Percentiles rank a stretch among this genome's conserved stretches.
Conservation (phyloP, 1,140 invertebrate species). For the Lethocerus indicus region DNA sequence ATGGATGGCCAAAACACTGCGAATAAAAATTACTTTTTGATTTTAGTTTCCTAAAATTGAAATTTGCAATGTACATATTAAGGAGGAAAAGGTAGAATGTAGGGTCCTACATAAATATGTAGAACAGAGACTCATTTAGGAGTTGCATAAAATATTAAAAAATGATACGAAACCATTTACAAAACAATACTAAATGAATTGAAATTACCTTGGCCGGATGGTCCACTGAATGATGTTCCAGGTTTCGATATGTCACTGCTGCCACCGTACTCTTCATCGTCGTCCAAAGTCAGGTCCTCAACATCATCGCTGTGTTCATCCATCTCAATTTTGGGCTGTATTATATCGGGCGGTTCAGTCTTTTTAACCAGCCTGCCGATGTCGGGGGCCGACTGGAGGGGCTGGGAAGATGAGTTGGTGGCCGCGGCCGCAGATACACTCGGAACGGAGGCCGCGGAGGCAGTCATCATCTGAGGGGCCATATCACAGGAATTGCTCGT, state of each 20-base stretch:
- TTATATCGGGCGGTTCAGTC: constrained; percentile 5
- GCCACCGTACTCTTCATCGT: constrained; percentile 11
- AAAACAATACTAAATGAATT: background rate
- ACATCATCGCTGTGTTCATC: constrained; percentile 10
- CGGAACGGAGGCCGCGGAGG: background rate
- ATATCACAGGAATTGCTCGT: constrained; percentile 11
- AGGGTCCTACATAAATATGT: background rate
- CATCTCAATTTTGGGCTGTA: constrained; percentile 9
- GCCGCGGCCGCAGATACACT: background rate
- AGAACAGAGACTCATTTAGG: too few species aligned
- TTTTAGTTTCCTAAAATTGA: too few species aligned
- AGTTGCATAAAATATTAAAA: background rate
- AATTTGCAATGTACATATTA: too few species aligned
- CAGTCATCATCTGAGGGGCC: constrained; percentile 1
- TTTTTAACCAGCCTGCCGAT: constrained; percentile 9
- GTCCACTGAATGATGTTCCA: constrained; percentile 10
- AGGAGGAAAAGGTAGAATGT: background rate
- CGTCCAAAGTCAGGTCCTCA: constrained; percentile 12
- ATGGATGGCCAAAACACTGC: too few species aligned
- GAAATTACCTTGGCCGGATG: constrained; percentile 3
- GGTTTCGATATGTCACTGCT: constrained; percentile 12
- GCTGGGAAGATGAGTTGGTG: background rate
- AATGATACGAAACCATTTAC: background rate
- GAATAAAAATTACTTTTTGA: too few species aligned
- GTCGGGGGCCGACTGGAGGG: background rate